phyloP scores from a whole-genome alignment of 2,888 invertebrate species.

The Netelia inedita region DNA sequence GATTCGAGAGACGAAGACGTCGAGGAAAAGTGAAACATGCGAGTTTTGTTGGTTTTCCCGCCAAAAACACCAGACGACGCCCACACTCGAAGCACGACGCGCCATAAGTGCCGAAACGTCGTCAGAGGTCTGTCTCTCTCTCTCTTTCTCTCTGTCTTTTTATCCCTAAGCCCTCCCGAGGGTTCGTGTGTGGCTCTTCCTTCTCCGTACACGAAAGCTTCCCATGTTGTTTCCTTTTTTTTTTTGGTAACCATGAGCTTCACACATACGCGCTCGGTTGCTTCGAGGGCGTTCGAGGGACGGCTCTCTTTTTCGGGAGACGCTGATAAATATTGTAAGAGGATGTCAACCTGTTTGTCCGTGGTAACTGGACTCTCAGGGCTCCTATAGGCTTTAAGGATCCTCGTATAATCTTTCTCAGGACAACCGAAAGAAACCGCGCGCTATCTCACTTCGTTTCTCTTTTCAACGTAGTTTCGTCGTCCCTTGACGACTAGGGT shows the following conservation, averaged over 20 bases:
- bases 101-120: slow-evolving; percentile 7
- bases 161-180: not conserved
- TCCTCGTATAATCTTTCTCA: slow-evolving; percentile 69
- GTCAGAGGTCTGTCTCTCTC: not conserved
- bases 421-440: slow-evolving; percentile 52
- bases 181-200: slow-evolving; percentile 35
- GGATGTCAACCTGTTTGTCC: slow-evolving; percentile 76
- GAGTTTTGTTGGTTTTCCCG: slow-evolving; percentile 65
- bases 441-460: slow-evolving; percentile 50
- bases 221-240: slow-evolving; percentile 8
- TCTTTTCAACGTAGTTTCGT: slow-evolving; percentile 9
- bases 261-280: slow-evolving; percentile 17
- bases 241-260: slow-evolving; percentile 22
- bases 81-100: slow-evolving; percentile 44
- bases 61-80: slow-evolving; percentile 57
- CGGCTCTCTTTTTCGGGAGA: slow-evolving; percentile 13
- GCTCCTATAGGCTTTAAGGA: slow-evolving; percentile 32
- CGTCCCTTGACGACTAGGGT: not conserved
- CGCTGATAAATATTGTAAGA: slow-evolving; percentile 74
- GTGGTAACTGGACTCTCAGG: slow-evolving; percentile 69
- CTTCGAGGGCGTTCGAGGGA: not conserved
- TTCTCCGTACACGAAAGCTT: slow-evolving; percentile 43
- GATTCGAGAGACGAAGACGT: slow-evolving; percentile 23
- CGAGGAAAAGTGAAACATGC: slow-evolving; percentile 43
- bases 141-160: slow-evolving; percentile 15